These are phyloP conservation scores for Chrysolina oricalcia DNA, from an alignment of 2,888 invertebrate genomes.

Conservation along the genomic window DNA sequence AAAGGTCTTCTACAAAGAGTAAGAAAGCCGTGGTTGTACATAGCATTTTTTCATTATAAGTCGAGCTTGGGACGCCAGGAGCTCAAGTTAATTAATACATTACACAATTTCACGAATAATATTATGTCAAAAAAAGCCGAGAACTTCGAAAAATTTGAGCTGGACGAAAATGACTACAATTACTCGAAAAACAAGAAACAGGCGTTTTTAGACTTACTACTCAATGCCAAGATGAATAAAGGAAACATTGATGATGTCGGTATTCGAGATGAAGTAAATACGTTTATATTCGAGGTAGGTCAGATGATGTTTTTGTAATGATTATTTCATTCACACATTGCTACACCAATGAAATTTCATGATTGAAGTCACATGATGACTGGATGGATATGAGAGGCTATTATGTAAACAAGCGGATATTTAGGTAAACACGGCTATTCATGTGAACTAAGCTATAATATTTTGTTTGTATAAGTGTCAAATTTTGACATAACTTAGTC, in stretches of 20 bases:
- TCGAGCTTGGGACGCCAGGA: background rate
- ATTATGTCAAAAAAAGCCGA: background rate
- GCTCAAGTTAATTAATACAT: background rate
- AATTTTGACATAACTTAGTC: no score
- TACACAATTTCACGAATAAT: background rate
- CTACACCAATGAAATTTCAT: no score
- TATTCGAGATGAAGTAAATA: constrained; percentile 56
- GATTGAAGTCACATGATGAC: no score
- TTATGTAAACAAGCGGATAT: no score
- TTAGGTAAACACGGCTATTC: no score
- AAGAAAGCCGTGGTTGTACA: background rate
- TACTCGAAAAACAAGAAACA: constrained; percentile 26
- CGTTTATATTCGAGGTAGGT: constrained; percentile 73
- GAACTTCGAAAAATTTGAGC: background rate
- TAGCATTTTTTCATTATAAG: background rate
- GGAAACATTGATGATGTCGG: background rate
- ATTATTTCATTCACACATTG: no score
- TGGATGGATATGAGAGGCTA: no score
- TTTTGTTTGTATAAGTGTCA: no score
- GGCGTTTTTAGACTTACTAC: background rate
- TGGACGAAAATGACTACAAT: background rate
- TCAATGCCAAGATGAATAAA: background rate
- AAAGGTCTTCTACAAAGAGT: background rate
- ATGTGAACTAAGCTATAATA: no score
- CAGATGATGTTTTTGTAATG: background rate